Evolutionary conservation across 1,140 invertebrate genomes (phyloP).

Genomic region (Atta cephalotes): DNA sequence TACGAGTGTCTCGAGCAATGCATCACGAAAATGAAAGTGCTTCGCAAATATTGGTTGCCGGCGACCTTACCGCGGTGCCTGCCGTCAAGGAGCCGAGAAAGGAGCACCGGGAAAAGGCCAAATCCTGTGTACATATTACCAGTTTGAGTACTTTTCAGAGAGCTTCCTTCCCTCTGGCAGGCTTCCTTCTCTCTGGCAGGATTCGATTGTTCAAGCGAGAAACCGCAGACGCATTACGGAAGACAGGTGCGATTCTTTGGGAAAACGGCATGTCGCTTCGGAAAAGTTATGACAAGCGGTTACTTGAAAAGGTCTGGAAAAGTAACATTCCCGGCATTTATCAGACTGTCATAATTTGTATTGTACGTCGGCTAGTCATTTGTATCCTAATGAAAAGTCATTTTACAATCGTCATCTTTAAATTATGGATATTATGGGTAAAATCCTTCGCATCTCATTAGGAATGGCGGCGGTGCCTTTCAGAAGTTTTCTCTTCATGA

Average conservation of each 20-base stretch:
- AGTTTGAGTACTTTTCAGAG: constrained; percentile 43
- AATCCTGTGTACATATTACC: constrained; percentile 70
- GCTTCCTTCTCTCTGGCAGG: background rate
- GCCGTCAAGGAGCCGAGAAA: constrained; percentile 26
- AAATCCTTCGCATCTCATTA: constrained; percentile 35
- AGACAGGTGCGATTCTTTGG: constrained; percentile 68
- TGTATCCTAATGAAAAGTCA: constrained; percentile 13
- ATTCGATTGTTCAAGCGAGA: constrained; percentile 15
- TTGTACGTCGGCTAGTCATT: background rate
- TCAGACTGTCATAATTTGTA: constrained; percentile 36
- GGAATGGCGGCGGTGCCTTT: constrained; percentile 12
- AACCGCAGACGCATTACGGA: constrained; percentile 48
- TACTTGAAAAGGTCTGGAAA: constrained; percentile 28
- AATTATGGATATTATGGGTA: constrained; percentile 18
- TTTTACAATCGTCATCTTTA: constrained; percentile 28
- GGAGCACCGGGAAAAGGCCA: constrained; percentile 57
- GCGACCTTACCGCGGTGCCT: constrained; percentile 61
- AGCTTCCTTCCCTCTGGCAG: constrained; percentile 8
- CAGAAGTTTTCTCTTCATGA: background rate
- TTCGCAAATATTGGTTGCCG: constrained; percentile 79
- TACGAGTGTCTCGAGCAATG: constrained; percentile 39
- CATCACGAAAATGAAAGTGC: constrained; percentile 75
- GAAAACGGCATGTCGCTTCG: constrained; percentile 44
- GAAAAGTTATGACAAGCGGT: constrained; percentile 25
- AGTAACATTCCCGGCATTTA: constrained; percentile 10